Evolutionary conservation across 2,888 invertebrate species (phyloP), one percentile per base, ranked within the genome.

Genomic region (Ochropleura plecta): DNA sequence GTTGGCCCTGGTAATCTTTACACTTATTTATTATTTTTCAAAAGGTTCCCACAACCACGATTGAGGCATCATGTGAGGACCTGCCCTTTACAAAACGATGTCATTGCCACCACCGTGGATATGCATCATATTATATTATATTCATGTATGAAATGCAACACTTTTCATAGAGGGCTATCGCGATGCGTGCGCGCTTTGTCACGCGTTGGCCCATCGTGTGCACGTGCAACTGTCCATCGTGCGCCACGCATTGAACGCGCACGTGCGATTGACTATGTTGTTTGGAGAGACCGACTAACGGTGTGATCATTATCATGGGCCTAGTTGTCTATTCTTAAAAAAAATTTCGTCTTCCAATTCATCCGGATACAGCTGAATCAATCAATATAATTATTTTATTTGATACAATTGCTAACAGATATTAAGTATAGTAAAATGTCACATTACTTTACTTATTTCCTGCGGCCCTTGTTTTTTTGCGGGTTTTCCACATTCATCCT

Each of bases 21-120:
- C 40, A 42, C 46, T 59, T 66, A 59, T 71, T 70, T 57, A 48
- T 70, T 57, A 48, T 20, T 53, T 49, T 42, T 64, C 14, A 59
- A 67, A 73, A 69, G 60, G 60, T 53, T 70, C 12, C 44, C 48
- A 57, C 30, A 30, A 30, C 30, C 30, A 30, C 30, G 30, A 30
- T 66, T 62, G 44, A 67, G 44, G 30, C n/a, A 18, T 49, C 49
- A 42, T 70, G 63, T 63, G 72, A 53, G 70, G 67, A 49, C 9
- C 53, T 73, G 82, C 57, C 72, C 82, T 84, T 81, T 81, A 20
- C 40, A 42, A 70, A 69, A 84, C 40, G 53, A 70, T 82, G 82
- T 84, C 82, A 82, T 66, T 84, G 82, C 69, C 81, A 81, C 65
- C 46, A n/a, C 46, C 12, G 44, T 55, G 18, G 18, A 44, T 14